Evolutionary conservation across 1,140 invertebrate species (phyloP).

Genomic region (Belonocnema kinseyi): DNA sequence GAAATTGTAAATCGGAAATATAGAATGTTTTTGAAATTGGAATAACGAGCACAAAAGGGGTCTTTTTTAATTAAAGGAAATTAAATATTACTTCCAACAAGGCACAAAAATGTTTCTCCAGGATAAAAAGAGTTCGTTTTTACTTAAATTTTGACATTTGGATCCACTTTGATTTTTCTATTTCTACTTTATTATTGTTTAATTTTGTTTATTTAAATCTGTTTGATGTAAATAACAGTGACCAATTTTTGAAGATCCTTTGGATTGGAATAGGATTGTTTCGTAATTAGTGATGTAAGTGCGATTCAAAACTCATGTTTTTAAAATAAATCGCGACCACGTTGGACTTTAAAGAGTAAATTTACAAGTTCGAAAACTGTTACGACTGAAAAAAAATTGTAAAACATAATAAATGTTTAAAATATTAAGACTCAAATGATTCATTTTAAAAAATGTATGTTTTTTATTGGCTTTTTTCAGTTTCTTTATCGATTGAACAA

Average conservation of each 20-base stretch:
- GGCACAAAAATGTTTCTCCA: no score
- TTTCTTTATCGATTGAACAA: no score
- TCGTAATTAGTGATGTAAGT: neutral
- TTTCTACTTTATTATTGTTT: neutral
- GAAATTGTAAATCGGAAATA: no score
- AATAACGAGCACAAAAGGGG: constrained; percentile 38
- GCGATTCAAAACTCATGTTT: neutral
- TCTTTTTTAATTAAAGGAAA: constrained; percentile 42
- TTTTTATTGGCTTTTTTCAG: no score
- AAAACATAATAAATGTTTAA: constrained; percentile 31
- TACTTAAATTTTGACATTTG: constrained; percentile 10
- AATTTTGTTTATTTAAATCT: neutral
- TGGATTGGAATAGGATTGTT: neutral
- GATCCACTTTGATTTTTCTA: constrained; percentile 29
- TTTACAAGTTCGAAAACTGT: constrained; percentile 22
- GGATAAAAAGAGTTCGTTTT: constrained; percentile 37
- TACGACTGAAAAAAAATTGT: constrained; percentile 27
- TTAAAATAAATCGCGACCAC: neutral
- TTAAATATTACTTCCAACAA: constrained; percentile 42
- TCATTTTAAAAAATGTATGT: neutral
- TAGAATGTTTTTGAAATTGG: no score
- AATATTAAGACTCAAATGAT: neutral
- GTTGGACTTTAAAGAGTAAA: neutral
- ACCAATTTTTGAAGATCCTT: neutral
- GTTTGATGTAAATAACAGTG: neutral